Conservation (phyloP, 2,797 vertebrate species). For the Gadopsis bispinosus region DNA sequence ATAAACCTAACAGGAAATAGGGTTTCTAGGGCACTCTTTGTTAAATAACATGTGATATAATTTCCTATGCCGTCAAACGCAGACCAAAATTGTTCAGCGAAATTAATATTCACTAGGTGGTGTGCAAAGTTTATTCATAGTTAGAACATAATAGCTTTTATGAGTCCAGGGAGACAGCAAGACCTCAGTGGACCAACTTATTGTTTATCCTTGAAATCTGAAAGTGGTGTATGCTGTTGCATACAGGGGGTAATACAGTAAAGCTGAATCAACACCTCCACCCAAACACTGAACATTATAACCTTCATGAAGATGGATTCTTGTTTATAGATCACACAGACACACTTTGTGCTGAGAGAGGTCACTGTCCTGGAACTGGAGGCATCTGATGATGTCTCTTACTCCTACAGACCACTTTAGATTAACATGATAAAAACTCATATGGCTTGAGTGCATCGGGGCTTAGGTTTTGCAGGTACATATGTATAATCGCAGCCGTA, state of each 20-base stretch:
- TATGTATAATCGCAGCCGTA: not conserved
- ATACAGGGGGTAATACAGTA: not conserved
- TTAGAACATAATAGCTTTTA: slow-evolving; percentile 34
- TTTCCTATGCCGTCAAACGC: slow-evolving; percentile 22
- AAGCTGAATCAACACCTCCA: not conserved
- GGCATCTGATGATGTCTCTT: not conserved
- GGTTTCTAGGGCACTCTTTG: slow-evolving; percentile 63
- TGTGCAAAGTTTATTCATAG: slow-evolving; percentile 44
- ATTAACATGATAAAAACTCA: slow-evolving; percentile 1
- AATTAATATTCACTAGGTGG: slow-evolving; percentile 38
- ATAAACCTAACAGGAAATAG: slow-evolving; percentile 52
- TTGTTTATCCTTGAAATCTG: slow-evolving; percentile 39
- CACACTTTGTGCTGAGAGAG: not conserved
- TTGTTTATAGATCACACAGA: not conserved
- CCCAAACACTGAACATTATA: not conserved
- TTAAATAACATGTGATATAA: slow-evolving; percentile 58
- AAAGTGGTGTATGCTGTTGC: not conserved
- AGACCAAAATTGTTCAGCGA: slow-evolving; percentile 33
- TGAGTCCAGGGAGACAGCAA: slow-evolving; percentile 34
- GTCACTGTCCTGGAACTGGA: not conserved
- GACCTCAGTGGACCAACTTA: not conserved
- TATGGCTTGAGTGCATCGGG: not conserved
- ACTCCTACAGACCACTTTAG: slow-evolving; percentile 25
- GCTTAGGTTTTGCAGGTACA: not conserved
- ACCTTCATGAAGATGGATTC: too few relatives aligned